Evolutionary conservation across 2,888 invertebrate genomes (phyloP), one percentile per base, ranked within the genome.

Genomic region (Brachyopa scutellaris): DNA sequence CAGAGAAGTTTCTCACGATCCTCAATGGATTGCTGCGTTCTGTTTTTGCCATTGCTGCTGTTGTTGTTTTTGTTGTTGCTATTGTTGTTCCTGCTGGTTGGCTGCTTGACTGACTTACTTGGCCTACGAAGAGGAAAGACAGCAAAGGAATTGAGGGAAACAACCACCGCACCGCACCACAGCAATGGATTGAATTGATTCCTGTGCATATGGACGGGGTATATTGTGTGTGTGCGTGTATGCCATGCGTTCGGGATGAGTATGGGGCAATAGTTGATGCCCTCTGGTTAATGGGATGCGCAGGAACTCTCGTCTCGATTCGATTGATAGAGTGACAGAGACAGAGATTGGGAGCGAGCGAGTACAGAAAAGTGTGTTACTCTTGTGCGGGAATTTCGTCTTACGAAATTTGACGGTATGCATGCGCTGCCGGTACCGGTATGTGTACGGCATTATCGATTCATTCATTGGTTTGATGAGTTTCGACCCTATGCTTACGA

Each of bases 1-100:
- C 86, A 88, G 88, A 88, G 86, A 88, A 90, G 88, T 90, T 90
- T 90, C 90, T 89, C 90, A 90, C 90, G 90, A 90, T 90, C 87
- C 85, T 78, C 86, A 85, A 85, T 85, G 84, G 85, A 78, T 84
- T 84, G 84, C 76, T 85, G 78, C 78, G 72, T 70, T 78, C 51
- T 70, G 62, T 47, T 73, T 33, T 51, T 69, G 55, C 33, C 67
- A 19, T 57, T 59, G 53, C 55, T 82, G 69, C 61, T 78, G 42
- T 62, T 66, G 66, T 72, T 59, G 45, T 76, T 69, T 17, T 26
- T 51, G 61, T 29, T 61, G 40, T 23, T 73, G 49, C 15, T 59
- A 55, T 72, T 53, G 62, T 73, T 76, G 21, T 45, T 61, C 13
- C 53, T 67, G 29, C 13, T 64, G 51, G 33, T 51, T 69, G 53